Evolutionary conservation across 2,888 invertebrate species (phyloP).

Genomic region (Amiota minor): DNA sequence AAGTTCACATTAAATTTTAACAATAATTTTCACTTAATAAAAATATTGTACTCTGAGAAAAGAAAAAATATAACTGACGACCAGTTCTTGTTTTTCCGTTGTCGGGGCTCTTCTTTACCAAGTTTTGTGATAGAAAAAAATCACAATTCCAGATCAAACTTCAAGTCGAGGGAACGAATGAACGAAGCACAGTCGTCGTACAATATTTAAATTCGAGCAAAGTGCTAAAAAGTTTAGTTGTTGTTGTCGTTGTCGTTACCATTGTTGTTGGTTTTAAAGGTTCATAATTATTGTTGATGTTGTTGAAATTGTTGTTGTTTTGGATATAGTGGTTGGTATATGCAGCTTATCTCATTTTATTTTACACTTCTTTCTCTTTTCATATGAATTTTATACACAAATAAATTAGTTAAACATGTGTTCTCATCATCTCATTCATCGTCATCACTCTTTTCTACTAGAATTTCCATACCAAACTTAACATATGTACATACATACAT

Average conservation of each 20-base stretch:
- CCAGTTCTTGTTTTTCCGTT: constrained; percentile 9
- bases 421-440: background rate
- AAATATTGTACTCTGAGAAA: background rate
- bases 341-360: no score
- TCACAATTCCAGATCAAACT: no score
- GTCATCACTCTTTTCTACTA: constrained; percentile 13
- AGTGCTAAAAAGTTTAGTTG: constrained; percentile 54
- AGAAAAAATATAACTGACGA: background rate
- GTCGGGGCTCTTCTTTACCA: no score
- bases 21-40: constrained; percentile 55
- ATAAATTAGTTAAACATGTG: constrained; percentile 29
- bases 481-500: no score
- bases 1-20: constrained; percentile 55
- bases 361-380: constrained; percentile 9
- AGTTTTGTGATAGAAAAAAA: no score
- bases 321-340: no score
- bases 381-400: constrained; percentile 15
- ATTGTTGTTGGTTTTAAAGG: background rate
- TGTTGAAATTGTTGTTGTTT: no score
- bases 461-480: background rate
- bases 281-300: no score
- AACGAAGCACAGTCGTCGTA: constrained; percentile 32
- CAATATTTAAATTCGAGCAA: constrained; percentile 55
- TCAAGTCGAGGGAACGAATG: no score
- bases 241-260: constrained; percentile 3